These are phyloP conservation scores for Holacanthus passer DNA, from an alignment of 2,113 vertebrate species.

Conservation along the genomic window DNA sequence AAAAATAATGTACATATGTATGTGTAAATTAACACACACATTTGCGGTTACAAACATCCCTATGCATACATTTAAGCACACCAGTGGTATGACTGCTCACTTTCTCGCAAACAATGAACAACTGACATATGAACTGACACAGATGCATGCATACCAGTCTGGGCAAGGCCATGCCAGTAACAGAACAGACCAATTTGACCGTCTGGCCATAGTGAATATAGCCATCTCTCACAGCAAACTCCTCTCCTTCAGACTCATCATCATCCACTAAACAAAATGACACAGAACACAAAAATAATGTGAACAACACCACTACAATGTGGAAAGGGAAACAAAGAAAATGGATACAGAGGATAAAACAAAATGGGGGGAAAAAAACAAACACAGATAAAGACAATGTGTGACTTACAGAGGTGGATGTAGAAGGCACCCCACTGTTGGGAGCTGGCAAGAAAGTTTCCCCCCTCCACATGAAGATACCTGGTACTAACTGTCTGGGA, in stretches of 20 bases:
- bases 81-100: not conserved
- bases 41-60: not conserved
- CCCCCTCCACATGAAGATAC: constrained; percentile 97
- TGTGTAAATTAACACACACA: not conserved
- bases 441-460: constrained; percentile 98
- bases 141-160: constrained; percentile 88
- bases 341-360: not conserved
- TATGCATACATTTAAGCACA: not conserved
- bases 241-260: constrained; percentile 97
- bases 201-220: constrained; percentile 98
- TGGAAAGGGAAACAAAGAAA: not conserved
- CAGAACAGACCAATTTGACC: constrained; percentile 96
- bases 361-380: not conserved
- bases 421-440: constrained; percentile 98
- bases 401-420: constrained; percentile 95
- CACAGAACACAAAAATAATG: not conserved
- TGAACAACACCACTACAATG: not conserved
- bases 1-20: not conserved
- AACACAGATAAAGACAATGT: not conserved
- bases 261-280: constrained; percentile 90
- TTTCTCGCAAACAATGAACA: not conserved
- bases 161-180: constrained; percentile 98
- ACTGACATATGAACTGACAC: not conserved
- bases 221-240: constrained; percentile 96
- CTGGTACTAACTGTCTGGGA: constrained; percentile 98